Base-by-base conservation (phyloP, 1,140 invertebrate genomes). In the Drosophila watanabei region DNA sequence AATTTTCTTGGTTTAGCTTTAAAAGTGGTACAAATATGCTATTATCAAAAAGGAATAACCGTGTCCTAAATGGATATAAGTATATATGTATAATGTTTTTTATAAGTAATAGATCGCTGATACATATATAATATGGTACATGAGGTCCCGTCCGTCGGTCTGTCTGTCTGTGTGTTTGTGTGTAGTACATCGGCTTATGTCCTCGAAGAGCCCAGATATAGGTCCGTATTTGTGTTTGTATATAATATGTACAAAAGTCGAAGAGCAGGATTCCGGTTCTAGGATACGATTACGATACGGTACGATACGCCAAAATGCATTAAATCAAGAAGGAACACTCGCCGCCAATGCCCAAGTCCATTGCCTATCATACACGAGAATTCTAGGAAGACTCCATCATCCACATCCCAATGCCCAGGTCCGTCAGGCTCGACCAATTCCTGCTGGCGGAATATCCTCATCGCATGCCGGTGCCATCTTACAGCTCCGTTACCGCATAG, bases 401-500 rank as follows among this genome's bases (percentile, higher is more conserved):
- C 24, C 24, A 24, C 24, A 24, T 48, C 39, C 41, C 70, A 28
- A 16, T 37, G 24, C 35, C 52, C 54, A 49, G 33, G 30, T 59
- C 68, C 66, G 2, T 37, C 52, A 56, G 33, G 18, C 20, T 56
- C 28, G 56, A 51, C 70, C 70, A 51, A 73, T 60, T 72, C 45
- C 69, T 52, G 24, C 35, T 9, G 20, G 24, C 35, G 14, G 20
- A 39, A 57, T 57, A 30, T 45, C 24, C 49, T 30, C 32, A 32
- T 2, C 35, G 33, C n/a, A 39, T 6, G 9, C 30, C 20, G 7
- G 7, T 30, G 24, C 45, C 76, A 63, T 45, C 56, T 91, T 93
- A 93, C 63, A 93, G 86, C 80, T 93, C 92, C 28, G 93, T 93
- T 7, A 93, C 93, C 52, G 92, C 93, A 79, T 93, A 93, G 65